These are phyloP conservation scores for Huso huso DNA, from an alignment of 2,797 vertebrate genomes.

Conservation along the genomic window DNA sequence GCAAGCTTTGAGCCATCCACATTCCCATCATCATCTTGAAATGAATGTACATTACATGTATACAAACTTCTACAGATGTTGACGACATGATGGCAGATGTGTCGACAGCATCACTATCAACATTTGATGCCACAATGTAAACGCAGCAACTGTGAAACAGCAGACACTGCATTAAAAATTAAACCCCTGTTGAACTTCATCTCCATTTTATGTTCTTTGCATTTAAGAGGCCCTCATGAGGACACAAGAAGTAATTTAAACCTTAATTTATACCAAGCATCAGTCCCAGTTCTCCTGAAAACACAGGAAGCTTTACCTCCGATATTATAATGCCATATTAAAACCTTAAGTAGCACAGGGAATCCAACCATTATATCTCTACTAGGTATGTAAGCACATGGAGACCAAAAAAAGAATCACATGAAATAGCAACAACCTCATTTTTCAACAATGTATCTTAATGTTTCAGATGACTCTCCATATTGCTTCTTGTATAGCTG, in stretches of 20 bases:
- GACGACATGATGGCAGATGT: too few relatives aligned
- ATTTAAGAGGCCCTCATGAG: conserved; percentile 22
- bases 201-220: conserved; percentile 6
- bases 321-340: conserved; percentile 46
- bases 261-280: conserved; percentile 41
- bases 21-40: too few relatives aligned
- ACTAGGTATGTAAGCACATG: conserved; percentile 37
- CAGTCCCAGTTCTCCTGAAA: conserved; percentile 31
- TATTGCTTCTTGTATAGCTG: conserved; percentile 14
- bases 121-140: neutral
- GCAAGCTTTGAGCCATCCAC: too few relatives aligned
- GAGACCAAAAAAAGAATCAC: conserved; percentile 36
- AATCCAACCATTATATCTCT: conserved; percentile 46
- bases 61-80: too few relatives aligned
- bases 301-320: conserved; percentile 22
- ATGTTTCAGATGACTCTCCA: neutral
- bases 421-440: neutral
- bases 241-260: conserved; percentile 39
- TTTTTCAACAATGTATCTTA: neutral
- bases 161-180: conserved; percentile 1
- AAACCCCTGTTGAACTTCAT: conserved; percentile 6
- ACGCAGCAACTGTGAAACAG: neutral
- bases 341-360: conserved; percentile 41
- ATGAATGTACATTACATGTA: too few relatives aligned
- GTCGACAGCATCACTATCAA: too few relatives aligned